A percentile compares a stretch with the other conserved stretches of the same genome.
These are phyloP conservation scores for Julus scanicus DNA, from an alignment of 2,888 invertebrate genomes.

Conservation along the genomic window DNA sequence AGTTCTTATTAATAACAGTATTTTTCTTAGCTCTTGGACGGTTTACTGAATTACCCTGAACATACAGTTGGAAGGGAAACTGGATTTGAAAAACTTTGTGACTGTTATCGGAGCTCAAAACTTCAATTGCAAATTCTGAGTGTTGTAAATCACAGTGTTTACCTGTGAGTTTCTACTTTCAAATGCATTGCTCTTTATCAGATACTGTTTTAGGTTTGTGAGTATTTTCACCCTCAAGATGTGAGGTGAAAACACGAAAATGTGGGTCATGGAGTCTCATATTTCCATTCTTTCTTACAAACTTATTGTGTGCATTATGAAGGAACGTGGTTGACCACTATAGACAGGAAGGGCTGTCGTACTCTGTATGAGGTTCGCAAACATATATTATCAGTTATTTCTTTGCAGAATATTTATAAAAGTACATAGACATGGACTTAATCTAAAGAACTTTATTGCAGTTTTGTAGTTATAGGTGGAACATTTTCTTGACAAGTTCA, in stretches of 20 bases:
- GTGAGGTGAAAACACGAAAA: constrained; percentile 17
- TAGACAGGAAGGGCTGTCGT: neutral
- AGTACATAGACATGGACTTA: neutral
- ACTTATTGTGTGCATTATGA: neutral
- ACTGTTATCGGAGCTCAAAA: neutral
- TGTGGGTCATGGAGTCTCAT: constrained; percentile 1
- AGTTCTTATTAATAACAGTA: too few relatives aligned
- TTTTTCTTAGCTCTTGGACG: neutral
- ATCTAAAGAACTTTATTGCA: too few relatives aligned
- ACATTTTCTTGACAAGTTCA: too few relatives aligned
- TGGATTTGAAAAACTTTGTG: neutral
- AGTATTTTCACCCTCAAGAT: neutral
- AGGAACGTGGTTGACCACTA: neutral
- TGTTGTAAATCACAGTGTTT: constrained; percentile 20
- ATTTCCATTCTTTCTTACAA: neutral
- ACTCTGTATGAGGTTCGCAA: neutral
- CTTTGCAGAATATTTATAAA: neutral
- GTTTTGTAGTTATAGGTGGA: neutral
- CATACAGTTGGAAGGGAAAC: neutral
- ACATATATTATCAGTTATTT: neutral
- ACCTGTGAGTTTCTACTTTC: neutral
- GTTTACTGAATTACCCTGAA: neutral
- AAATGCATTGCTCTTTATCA: neutral
- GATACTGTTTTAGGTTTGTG: constrained; percentile 32
- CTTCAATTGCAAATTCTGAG: constrained; percentile 1